Evolutionary conservation across 2,113 vertebrate genomes (phyloP), one percentile per base, ranked within the genome.

Genomic region (Percopsis transmontana): DNA sequence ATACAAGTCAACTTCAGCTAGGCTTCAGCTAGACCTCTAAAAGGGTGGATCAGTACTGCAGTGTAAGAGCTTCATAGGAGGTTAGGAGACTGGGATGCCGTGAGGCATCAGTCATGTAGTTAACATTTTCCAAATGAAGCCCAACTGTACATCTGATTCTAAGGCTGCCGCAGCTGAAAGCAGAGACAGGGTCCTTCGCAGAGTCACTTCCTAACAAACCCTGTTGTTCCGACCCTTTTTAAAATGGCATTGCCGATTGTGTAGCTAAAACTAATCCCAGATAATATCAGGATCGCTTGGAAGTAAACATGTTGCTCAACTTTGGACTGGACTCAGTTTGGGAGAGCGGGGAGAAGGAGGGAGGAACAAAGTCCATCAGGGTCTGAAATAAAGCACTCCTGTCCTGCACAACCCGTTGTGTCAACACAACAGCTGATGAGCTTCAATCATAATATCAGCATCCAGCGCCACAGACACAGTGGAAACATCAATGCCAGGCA

Each of bases 341-440:
- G 42, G 12, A 45, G 42, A 45, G 15, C 12, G 42, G 15, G 42
- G 9, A 45, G 42, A 12, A 10, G 3, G 11, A 48, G 45, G 2
- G 16, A 23, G 9, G 63, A 38, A 56, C 40, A 24, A 58, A 66
- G 58, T 71, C 52, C 50, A 63, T 61, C 20, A 57, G 44, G 57
- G 47, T 72, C 63, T 70, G 42, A 1, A 24, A 42, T 48, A 55
- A 68, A 68, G 53, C 61, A 63, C 38, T 33, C 57, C n/a, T 21
- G 19, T 63, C 24, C 58, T 23, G 45, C 24, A 12, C 23, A 23
- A 20, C 47, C 73, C 58, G 76, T 69, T 83, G 73, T 87, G 80
- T 77, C 76, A 79, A 62, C 77, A 66, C 50, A 80, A 50, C 74
- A 83, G 79, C 77, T 70, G 55, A 27, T 56, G 51, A 52, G 27